These are phyloP conservation scores for Tautogolabrus adspersus DNA, from an alignment of 2,113 vertebrate genomes.

Conservation along the genomic window DNA sequence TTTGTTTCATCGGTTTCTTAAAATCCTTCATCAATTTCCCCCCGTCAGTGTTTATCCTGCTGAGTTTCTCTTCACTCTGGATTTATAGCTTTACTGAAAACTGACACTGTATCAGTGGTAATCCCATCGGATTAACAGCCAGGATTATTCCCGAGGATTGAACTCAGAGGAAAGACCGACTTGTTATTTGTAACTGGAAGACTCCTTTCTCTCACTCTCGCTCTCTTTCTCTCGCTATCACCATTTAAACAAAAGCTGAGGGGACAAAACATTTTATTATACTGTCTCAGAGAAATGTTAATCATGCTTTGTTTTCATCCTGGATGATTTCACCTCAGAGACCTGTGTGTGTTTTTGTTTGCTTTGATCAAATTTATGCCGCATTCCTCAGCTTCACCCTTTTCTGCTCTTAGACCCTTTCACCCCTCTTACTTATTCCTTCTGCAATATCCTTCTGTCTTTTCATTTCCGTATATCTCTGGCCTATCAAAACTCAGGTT, in stretches of 20 bases:
- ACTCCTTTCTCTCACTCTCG: not conserved
- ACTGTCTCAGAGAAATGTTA: conserved; percentile 3
- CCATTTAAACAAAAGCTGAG: not conserved
- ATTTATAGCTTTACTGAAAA: conserved; percentile 50
- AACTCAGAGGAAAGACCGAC: conserved; percentile 10
- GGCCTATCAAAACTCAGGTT: conserved; percentile 10
- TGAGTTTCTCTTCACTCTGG: conserved; percentile 39
- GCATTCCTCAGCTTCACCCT: not conserved
- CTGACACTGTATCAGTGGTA: conserved; percentile 43
- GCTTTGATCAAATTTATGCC: not conserved
- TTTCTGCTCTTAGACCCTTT: not conserved
- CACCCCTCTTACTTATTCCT: not conserved
- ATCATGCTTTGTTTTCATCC: conserved; percentile 6
- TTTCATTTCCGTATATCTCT: not conserved
- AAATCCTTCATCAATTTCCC: conserved; percentile 24
- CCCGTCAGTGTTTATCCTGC: conserved; percentile 15
- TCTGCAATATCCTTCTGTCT: not conserved
- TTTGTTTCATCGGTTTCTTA: not conserved
- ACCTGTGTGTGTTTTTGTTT: not conserved
- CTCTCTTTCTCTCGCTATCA: not conserved
- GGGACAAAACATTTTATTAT: not conserved
- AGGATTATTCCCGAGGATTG: conserved; percentile 62
- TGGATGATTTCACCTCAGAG: conserved; percentile 15
- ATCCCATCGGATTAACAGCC: conserved; percentile 57
- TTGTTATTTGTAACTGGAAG: too few relatives aligned